Evolutionary conservation across 2,797 vertebrate genomes (phyloP), one percentile per base, ranked within the genome.

Genomic region (Mormyrus hasselquistii): DNA sequence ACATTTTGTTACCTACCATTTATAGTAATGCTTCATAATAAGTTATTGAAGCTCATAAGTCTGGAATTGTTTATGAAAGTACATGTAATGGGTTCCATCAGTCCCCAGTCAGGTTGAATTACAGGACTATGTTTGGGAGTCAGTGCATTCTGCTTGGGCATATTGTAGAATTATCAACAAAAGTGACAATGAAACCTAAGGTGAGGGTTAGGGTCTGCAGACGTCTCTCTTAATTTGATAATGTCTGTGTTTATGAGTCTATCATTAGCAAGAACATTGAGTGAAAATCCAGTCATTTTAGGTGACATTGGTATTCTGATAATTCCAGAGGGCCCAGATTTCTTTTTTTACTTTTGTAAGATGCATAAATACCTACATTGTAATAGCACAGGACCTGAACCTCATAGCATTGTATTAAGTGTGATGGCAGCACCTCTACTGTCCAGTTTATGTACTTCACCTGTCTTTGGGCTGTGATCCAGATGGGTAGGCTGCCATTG

Each of bases 391-490:
- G 14, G 69, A 29, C 69, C 5, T 14, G 0, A 38, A 41, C 29
- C 29, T 38, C 69, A 6, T 29, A 69, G 62, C 62, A 22, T 73
- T 16, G 29, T 38, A 76, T 76, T 76, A 76, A 41, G 34, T 16
- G 4, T 76, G 69, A 76, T 76, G 14, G 41, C 5, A 38, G 69
- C 0, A 2, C 69, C 4, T 49, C 38, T 9, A 4, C 6, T 79
- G 19, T 0, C 16, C 19, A 22, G 41, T 82, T 82, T 76, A 19
- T 38, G 69, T 10, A 50, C 12, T 0, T 92, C 91, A 97, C 98
- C 95, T 99, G 98, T 92, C 95, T 96, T 95, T 99, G 97, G 0
- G 98, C 98, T 0, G 98, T 98, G 95, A 99, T 97, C 97, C 98
- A 99, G 95, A 99, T 97, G 79, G 98, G 98, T 87, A 99, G 87